Evolutionary conservation across 2,113 vertebrate species (phyloP).

Genomic region (Oryzias woworae): DNA sequence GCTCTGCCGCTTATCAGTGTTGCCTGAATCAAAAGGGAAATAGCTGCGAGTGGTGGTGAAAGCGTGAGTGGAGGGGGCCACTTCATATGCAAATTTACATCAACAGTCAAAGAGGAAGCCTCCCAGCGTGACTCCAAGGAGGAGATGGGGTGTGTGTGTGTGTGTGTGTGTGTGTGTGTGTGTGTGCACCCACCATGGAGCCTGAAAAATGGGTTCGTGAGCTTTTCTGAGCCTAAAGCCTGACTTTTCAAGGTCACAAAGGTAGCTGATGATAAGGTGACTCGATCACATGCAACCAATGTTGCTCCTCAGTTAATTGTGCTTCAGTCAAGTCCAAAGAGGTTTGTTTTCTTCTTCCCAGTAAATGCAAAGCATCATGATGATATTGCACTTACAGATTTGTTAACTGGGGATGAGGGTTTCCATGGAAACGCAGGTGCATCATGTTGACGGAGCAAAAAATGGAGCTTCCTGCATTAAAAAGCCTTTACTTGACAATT

Average conservation of each 20-base stretch:
- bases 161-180: too few species aligned
- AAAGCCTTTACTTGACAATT: too few species aligned
- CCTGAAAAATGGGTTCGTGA: conserved; percentile 6
- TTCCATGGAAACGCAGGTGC: not conserved
- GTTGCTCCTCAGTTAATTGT: not conserved
- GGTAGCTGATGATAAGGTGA: not conserved
- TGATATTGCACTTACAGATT: not conserved
- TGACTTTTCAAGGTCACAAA: conserved; percentile 9
- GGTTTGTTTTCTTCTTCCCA: too few species aligned
- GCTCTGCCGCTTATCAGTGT: conserved; percentile 40
- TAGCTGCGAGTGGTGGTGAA: conserved; percentile 32
- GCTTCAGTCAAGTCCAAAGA: not conserved
- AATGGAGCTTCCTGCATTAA: too few species aligned
- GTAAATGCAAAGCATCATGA: not conserved
- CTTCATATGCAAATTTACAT: conserved; percentile 28
- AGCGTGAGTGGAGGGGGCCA: conserved; percentile 12
- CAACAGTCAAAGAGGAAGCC: conserved; percentile 11
- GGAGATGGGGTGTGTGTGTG: too few species aligned
- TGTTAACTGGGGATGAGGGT: not conserved
- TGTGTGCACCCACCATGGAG: not conserved
- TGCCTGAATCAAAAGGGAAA: conserved; percentile 19
- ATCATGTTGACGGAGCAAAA: too few species aligned
- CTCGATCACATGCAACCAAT: not conserved
- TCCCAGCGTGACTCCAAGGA: conserved; percentile 4
- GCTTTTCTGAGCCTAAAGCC: not conserved